Evolutionary conservation across 2,113 vertebrate species (phyloP), one percentile per base, ranked within the genome.

Genomic region (Noctilio leporinus): DNA sequence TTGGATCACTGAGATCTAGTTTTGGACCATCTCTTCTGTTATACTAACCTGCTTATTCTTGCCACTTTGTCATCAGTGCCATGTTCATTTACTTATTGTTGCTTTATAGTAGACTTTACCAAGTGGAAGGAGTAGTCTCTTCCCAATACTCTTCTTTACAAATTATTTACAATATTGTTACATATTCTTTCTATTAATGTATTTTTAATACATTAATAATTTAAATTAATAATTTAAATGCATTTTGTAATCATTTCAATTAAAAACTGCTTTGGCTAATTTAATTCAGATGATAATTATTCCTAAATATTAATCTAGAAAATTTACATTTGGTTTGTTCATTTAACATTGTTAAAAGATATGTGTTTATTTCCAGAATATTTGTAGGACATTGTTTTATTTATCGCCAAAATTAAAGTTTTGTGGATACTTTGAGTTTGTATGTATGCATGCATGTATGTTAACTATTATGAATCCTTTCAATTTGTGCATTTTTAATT

Each of bases 311-410:
- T n/a, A 77, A 35, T 62, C 67, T 55, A 45, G 22, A 30, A 88
- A 88, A 70, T 78, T 92, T 88, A 35, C 86, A 86, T 75, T 81
- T 90, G 70, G 16, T 12, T 73, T 14, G 67, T 40, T 64, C 22
- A 86, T 64, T 77, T 90, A 88, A 72, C 24, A 57, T 80, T 38
- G 91, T 93, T 28, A 70, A 38, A 86, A 84, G 75, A 80, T 7
- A 96, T 62, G 6, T 89, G n/a, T 84, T 92, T 59, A 45, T 84
- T 78, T 94, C 49, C 55, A 92, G 53, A 83, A 78, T 94, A 64
- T 38, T 72, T 70, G n/a, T 3, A 88, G 16, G 45, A 73, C 45
- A 83, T 89, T 70, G 4, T 76, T 88, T 86, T 69, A 91, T 77
- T 91, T 83, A 78, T 64, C 35, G 9, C 22, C 47, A 26, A 88